phyloP scores from a whole-genome alignment of 1,140 invertebrate species.

The Zaprionus davidi region DNA sequence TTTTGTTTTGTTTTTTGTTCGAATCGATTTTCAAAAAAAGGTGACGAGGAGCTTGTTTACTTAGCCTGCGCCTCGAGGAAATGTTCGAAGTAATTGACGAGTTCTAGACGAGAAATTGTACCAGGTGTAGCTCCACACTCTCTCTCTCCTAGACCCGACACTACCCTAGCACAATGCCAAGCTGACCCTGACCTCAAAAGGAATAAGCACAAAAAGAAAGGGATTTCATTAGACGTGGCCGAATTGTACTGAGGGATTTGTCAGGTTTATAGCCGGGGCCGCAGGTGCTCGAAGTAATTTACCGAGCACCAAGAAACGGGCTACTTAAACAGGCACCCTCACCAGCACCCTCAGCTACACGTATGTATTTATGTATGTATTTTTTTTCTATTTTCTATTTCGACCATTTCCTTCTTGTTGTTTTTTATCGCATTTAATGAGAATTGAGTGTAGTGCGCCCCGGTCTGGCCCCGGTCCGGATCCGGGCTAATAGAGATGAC shows the following conservation, averaged over 20 bases:
- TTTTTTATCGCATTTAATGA: constrained; percentile 39
- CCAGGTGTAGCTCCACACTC: not conserved
- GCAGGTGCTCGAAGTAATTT: constrained; percentile 31
- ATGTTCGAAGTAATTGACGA: constrained; percentile 57
- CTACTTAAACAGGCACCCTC: constrained; percentile 7
- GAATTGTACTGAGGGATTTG: constrained; percentile 38
- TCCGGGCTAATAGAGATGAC: constrained; percentile 50
- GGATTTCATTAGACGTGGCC: constrained; percentile 39
- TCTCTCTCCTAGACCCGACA: not conserved
- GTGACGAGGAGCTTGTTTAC: constrained; percentile 50
- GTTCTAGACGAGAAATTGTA: constrained; percentile 33
- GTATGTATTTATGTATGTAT: not conserved
- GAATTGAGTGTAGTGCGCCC: constrained; percentile 9
- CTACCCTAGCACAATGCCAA: not conserved
- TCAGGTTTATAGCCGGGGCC: constrained; percentile 13
- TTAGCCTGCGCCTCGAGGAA: constrained; percentile 38
- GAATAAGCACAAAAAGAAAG: constrained; percentile 2
- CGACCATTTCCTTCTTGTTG: constrained; percentile 5
- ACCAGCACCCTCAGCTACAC: not conserved
- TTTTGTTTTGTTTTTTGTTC: constrained; percentile 17
- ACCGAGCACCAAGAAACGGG: not conserved
- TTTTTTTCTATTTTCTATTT: constrained; percentile 4
- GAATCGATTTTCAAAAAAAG: constrained; percentile 47
- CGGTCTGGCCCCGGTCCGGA: not conserved
- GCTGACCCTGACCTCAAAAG: constrained; percentile 58